Evolutionary conservation across 2,113 vertebrate species (phyloP), one percentile per base, ranked within the genome.

Genomic region (Seriola quinqueradiata): DNA sequence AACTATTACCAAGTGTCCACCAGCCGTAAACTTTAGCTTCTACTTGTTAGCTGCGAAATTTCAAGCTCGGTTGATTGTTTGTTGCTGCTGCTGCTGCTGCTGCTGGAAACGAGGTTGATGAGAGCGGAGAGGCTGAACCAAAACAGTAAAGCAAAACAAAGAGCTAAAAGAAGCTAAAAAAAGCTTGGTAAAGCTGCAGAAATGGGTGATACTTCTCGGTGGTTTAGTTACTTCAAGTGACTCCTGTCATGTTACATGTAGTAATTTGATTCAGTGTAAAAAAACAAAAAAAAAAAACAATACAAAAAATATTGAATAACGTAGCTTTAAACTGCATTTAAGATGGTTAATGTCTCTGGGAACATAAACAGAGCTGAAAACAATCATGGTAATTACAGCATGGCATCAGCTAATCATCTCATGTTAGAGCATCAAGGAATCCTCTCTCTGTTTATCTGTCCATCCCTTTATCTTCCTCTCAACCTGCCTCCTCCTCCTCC

Each of bases 351-450:
- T 34, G 55, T 59, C 4, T 54, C 9, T 1, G 44, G 34, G 52
- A 67, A 72, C 34, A 25, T 8, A 23, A 54, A 1, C 19, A 6
- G 50, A n/a, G 21, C 50, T 55, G 52, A 23, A 52, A 25, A 38
- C 9, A 8, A 44, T 70, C 44, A 64, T 52, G 9, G 19, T 38
- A 57, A 0, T 46, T 60, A 13, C 9, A 0, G 5, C 34, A 11
- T 14, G 23, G 23, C 12, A 63, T 82, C 52, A 67, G 54, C 32
- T 63, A 52, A 75, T 73, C 48, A 79, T 25, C 38, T 72, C 74
- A 13, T 42, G 23, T 11, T 61, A 19, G 38, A 44, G 8, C 57
- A 74, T 38, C 16, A 75, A 38, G 5, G 36, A 38, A 19, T 12
- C 1, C 3, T 42, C 57, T 70, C 17, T 58, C 32, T 44, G 25